Conservation (phyloP, 2,113 vertebrate species). For the Geothlypis trichas region DNA sequence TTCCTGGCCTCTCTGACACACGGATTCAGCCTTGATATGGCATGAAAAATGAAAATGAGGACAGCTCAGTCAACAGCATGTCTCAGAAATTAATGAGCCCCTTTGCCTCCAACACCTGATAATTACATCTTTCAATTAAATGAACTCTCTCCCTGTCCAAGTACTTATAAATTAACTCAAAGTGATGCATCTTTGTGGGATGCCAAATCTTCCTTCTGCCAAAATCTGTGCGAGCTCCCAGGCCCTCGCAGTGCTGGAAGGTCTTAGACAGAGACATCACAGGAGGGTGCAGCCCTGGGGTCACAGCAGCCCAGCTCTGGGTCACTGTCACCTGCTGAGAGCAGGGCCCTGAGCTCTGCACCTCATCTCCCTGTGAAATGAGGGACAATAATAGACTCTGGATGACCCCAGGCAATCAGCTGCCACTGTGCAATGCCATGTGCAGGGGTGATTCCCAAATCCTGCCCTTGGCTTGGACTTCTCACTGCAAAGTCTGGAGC, state of each 20-base stretch:
- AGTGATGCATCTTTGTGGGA: conserved; percentile 55
- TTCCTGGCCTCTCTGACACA: background rate
- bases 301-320: background rate
- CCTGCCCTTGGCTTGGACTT: background rate
- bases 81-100: conserved; percentile 78
- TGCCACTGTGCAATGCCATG: background rate
- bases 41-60: conserved; percentile 74
- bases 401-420: background rate
- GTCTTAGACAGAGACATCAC: background rate
- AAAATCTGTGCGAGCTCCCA: conserved; percentile 1
- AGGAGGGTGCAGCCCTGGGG: background rate
- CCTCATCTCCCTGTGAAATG: background rate
- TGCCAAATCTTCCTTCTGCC: conserved; percentile 38
- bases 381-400: background rate
- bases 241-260: background rate
- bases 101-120: conserved; percentile 78
- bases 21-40: conserved; percentile 19
- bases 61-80: conserved; percentile 74
- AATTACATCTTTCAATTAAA: conserved; percentile 83
- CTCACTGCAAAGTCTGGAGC: background rate
- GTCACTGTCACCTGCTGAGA: background rate
- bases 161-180: conserved; percentile 75
- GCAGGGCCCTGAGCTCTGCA: background rate
- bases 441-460: background rate
- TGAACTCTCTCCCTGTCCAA: conserved; percentile 71